phyloP scores from a whole-genome alignment of 2,113 vertebrate species.

The Channa maculata region DNA sequence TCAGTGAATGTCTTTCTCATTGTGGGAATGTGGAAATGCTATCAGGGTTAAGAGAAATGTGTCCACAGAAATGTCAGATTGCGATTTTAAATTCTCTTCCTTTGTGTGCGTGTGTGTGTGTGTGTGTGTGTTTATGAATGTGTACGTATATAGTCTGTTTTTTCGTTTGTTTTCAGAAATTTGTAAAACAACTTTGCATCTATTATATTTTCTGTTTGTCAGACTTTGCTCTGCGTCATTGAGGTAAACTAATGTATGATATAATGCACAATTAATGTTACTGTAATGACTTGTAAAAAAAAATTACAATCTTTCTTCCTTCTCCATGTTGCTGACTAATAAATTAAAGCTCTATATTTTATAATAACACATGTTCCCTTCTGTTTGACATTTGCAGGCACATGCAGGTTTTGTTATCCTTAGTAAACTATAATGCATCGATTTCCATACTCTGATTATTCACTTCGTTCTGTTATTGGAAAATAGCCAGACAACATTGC shows the following conservation, averaged over 20 bases:
- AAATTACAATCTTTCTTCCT: constrained; percentile 77
- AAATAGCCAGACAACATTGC: not conserved
- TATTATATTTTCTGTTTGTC: constrained; percentile 65
- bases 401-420: not conserved
- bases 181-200: constrained; percentile 46
- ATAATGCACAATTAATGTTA: constrained; percentile 84
- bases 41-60: constrained; percentile 51
- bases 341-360: constrained; percentile 90
- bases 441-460: not conserved
- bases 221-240: constrained; percentile 67
- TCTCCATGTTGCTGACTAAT: constrained; percentile 86
- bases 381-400: constrained; percentile 30
- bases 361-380: constrained; percentile 79
- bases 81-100: constrained; percentile 54
- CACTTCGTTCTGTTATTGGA: not conserved
- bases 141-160: too few species aligned
- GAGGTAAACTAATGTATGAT: constrained; percentile 74
- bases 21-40: constrained; percentile 74
- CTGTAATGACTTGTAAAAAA: constrained; percentile 82
- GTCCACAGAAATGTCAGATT: constrained; percentile 42
- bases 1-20: constrained; percentile 81
- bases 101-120: not conserved
- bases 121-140: too few species aligned
- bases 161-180: constrained; percentile 13
- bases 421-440: not conserved